These are phyloP conservation scores for Rhynchophorus ferrugineus DNA, from an alignment of 1,140 invertebrate species.

Conservation along the genomic window DNA sequence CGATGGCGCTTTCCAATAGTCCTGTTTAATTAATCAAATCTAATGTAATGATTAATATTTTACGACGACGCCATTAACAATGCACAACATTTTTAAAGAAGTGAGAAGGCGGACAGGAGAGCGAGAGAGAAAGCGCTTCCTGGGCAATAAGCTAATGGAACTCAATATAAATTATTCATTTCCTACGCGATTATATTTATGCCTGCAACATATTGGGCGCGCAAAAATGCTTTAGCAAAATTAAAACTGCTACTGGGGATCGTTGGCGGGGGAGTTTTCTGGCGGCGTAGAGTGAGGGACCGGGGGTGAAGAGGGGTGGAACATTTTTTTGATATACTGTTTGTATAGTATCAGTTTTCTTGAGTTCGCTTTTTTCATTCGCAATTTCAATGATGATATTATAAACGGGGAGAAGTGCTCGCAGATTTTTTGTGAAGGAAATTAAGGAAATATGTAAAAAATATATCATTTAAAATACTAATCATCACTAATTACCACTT, in stretches of 20 bases:
- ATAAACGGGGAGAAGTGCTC: too few species aligned
- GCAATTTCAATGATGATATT: too few species aligned
- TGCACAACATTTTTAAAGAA: conserved; percentile 15
- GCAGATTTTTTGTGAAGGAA: too few species aligned
- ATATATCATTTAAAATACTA: too few species aligned
- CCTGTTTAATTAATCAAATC: conserved; percentile 12
- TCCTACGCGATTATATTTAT: conserved; percentile 13
- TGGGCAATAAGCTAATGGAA: conserved; percentile 16
- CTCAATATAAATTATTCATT: conserved; percentile 13
- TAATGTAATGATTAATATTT: conserved; percentile 16
- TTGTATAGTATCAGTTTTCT: neutral
- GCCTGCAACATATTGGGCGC: conserved; percentile 8
- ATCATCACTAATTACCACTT: too few species aligned
- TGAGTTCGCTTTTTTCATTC: too few species aligned
- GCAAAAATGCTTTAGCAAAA: conserved; percentile 12
- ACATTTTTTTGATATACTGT: too few species aligned
- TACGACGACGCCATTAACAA: conserved; percentile 9
- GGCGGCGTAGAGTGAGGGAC: neutral
- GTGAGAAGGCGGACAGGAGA: conserved; percentile 1
- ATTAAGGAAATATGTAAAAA: too few species aligned
- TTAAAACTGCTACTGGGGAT: conserved; percentile 1
- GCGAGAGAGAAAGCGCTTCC: neutral
- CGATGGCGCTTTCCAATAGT: neutral
- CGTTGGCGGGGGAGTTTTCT: too few species aligned
- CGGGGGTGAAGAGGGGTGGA: too few species aligned